Evolutionary conservation across 2,113 vertebrate species (phyloP).

Genomic region (Cavia porcellus): DNA sequence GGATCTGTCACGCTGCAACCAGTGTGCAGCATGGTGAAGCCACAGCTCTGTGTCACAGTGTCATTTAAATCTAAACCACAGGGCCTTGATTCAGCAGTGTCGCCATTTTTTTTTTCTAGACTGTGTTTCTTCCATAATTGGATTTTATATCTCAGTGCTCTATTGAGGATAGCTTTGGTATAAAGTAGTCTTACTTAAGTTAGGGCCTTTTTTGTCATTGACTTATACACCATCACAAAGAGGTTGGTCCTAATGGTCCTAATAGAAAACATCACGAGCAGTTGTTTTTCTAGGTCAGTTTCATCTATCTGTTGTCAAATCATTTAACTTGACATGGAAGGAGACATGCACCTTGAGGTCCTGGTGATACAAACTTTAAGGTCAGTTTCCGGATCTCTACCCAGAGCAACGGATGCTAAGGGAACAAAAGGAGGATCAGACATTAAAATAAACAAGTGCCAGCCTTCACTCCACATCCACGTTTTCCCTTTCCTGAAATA

Average conservation of each 20-base stretch:
- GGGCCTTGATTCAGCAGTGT: background rate
- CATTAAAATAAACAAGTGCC: background rate
- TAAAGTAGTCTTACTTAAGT: slow-evolving; percentile 67
- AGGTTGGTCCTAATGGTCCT: slow-evolving; percentile 66
- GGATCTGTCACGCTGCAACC: background rate
- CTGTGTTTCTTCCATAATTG: background rate
- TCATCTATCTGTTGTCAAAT: slow-evolving; percentile 78
- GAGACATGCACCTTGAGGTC: background rate
- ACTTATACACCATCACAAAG: slow-evolving; percentile 73
- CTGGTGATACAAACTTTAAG: background rate
- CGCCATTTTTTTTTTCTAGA: background rate
- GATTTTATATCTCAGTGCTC: slow-evolving; percentile 56
- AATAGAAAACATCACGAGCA: slow-evolving; percentile 64
- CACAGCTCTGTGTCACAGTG: background rate
- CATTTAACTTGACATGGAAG: slow-evolving; percentile 30
- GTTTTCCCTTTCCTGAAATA: background rate
- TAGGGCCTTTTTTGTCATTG: slow-evolving; percentile 73
- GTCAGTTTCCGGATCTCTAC: slow-evolving; percentile 31
- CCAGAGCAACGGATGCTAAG: slow-evolving; percentile 47
- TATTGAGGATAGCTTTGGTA: slow-evolving; percentile 48
- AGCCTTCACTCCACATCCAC: background rate
- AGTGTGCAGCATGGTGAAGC: background rate
- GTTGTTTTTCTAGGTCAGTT: background rate
- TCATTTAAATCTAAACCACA: background rate
- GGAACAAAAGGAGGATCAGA: slow-evolving; percentile 43